Evolutionary conservation across 2,113 vertebrate species (phyloP).

Genomic region (Malurus melanocephalus): DNA sequence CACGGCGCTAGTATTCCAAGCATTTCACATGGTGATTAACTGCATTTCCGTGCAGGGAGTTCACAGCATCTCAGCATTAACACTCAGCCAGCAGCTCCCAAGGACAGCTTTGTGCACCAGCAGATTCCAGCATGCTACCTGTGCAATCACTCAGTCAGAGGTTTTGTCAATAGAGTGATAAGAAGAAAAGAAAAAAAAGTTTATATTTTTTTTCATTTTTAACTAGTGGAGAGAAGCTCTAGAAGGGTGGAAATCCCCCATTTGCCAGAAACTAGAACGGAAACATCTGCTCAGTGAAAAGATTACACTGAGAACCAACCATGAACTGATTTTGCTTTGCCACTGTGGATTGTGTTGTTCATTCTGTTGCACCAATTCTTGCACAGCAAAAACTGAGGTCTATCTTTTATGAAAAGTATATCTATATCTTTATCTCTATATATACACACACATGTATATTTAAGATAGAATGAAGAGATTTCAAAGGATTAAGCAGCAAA

Average conservation of each 20-base stretch:
- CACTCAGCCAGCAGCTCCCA: background rate
- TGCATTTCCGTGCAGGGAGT: background rate
- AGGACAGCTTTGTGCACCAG: background rate
- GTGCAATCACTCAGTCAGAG: no score
- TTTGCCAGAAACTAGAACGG: background rate
- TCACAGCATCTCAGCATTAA: background rate
- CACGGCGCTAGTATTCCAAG: rapidly evolving
- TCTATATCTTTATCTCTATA: no score
- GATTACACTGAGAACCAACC: background rate
- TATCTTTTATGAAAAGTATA: background rate
- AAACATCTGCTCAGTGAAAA: background rate
- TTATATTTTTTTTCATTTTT: background rate
- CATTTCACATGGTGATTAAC: background rate
- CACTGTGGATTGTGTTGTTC: no score
- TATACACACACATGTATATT: background rate
- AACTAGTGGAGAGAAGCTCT: background rate
- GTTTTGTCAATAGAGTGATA: background rate
- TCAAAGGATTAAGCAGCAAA: background rate
- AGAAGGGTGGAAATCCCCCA: background rate
- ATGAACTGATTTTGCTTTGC: background rate
- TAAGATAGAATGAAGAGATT: background rate
- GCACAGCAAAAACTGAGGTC: background rate
- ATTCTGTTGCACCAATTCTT: background rate
- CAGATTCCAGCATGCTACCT: background rate
- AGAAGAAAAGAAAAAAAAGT: background rate